Evolutionary conservation across 2,113 vertebrate species (phyloP).

Genomic region (Bos indicus): DNA sequence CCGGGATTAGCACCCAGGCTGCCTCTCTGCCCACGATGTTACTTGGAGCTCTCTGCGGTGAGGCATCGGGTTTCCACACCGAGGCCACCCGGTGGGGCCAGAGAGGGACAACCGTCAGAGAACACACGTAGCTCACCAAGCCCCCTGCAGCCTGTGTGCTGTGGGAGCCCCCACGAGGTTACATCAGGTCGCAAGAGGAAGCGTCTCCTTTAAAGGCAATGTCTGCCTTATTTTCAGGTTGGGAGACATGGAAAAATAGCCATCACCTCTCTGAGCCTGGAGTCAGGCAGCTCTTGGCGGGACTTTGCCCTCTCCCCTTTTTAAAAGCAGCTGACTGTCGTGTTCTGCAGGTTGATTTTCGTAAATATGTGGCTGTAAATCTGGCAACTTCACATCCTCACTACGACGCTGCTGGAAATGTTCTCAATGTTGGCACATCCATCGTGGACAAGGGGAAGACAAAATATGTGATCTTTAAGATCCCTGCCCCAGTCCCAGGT

Average conservation of each 20-base stretch:
- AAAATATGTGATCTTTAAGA: conserved; percentile 92
- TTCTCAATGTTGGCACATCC: conserved; percentile 94
- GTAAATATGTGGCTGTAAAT: conserved; percentile 89
- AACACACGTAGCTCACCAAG: background rate
- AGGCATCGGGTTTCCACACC: background rate
- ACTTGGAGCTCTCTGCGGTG: background rate
- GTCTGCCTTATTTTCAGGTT: background rate
- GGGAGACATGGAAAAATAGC: background rate
- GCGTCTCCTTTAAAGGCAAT: background rate
- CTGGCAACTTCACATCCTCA: conserved; percentile 93
- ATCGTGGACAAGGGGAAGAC: conserved; percentile 88
- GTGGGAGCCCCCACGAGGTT: background rate
- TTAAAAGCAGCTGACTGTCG: background rate
- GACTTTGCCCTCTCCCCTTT: background rate
- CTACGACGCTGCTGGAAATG: conserved; percentile 90
- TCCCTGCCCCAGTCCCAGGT: conserved; percentile 86
- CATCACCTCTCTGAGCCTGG: background rate
- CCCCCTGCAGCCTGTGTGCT: background rate
- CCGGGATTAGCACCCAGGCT: background rate
- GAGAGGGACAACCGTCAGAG: background rate
- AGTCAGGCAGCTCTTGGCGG: background rate
- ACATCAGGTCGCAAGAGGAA: background rate
- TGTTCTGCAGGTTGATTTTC: conserved; percentile 89
- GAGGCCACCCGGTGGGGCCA: background rate
- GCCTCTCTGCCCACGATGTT: background rate